phyloP scores from a whole-genome alignment of 2,797 vertebrate species.

The Phrynocephalus guinanensis region DNA sequence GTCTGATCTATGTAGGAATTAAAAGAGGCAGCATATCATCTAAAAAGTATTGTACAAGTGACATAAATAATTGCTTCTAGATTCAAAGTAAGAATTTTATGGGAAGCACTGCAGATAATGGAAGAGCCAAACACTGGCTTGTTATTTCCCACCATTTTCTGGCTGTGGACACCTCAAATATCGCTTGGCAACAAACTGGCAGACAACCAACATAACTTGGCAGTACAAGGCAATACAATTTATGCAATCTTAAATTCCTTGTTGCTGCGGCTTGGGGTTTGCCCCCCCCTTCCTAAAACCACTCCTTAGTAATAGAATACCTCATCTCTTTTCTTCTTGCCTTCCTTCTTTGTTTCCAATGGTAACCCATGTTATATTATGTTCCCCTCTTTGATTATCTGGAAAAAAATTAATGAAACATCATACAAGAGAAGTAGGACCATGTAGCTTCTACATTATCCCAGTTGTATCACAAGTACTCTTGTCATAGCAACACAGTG shows the following conservation, averaged over 20 bases:
- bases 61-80: slow-evolving; percentile 62
- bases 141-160: slow-evolving; percentile 67
- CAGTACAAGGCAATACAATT: slow-evolving; percentile 55
- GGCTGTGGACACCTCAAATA: slow-evolving; percentile 61
- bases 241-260: slow-evolving; percentile 43
- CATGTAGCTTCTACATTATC: not conserved
- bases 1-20: slow-evolving; percentile 41
- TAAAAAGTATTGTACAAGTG: slow-evolving; percentile 60
- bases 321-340: not conserved
- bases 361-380: slow-evolving; percentile 51
- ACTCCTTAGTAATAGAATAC: slow-evolving; percentile 20
- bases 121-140: slow-evolving; percentile 35
- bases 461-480: not conserved
- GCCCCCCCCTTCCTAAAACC: not conserved
- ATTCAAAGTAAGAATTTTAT: slow-evolving; percentile 70
- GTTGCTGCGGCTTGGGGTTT: not conserved
- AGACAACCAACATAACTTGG: slow-evolving; percentile 58
- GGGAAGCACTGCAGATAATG: slow-evolving; percentile 57
- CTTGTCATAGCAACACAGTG: not conserved
- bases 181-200: slow-evolving; percentile 65
- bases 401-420: slow-evolving; percentile 16
- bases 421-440: slow-evolving; percentile 44
- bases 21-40: slow-evolving; percentile 49
- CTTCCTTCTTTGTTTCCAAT: not conserved
- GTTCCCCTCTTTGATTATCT: slow-evolving; percentile 36